Evolutionary conservation across 1,140 invertebrate genomes (phyloP), one percentile per base, ranked within the genome.

Genomic region (Drosophila mojavensis): DNA sequence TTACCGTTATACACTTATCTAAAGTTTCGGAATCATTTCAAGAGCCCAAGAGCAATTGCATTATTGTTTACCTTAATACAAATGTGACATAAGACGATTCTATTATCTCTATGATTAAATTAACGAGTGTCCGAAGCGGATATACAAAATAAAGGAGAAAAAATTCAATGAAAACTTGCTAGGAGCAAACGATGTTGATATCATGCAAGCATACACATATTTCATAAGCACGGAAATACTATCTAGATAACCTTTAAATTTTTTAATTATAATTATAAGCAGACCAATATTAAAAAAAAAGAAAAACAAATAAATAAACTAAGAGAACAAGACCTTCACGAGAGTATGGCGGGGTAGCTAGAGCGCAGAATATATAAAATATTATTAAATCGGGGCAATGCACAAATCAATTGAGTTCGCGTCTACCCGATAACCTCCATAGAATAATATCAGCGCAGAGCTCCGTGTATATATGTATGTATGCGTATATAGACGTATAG

Each of bases 321-420:
- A 45, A 30, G 30, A 55, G 36, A 36, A 55, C 30, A 36, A 36
- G 28, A 39, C 30, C 30, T 55, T 54, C 9, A 51, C 2, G 50
- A 13, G 26, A 53, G 11, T 30, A 6, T 5, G 11, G 5, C 5
- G 43, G 15, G 43, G 43, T 15, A 4, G n/a, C 5, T 5, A 6
- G 20, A 26, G 26, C 4, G n/a, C 33, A 36, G 54, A 56, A 50
- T 30, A 43, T 30, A 17, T 47, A 3, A 17, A 45, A 45, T 61
- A 36, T 51, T 55, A 54, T 39, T 69, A 50, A 69, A 58, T 62
- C 24, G 33, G 30, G 39, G 33, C 20, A 55, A 85, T 81, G 69
- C 66, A 60, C 30, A 88, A 86, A 82, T 79, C 71, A 82, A 79
- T 65, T 78, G 79, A 76, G 82, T 86, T 81, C 69, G 75, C 48